Evolutionary conservation across 2,797 vertebrate species (phyloP).

Genomic region (Lycodopsis pacificus): DNA sequence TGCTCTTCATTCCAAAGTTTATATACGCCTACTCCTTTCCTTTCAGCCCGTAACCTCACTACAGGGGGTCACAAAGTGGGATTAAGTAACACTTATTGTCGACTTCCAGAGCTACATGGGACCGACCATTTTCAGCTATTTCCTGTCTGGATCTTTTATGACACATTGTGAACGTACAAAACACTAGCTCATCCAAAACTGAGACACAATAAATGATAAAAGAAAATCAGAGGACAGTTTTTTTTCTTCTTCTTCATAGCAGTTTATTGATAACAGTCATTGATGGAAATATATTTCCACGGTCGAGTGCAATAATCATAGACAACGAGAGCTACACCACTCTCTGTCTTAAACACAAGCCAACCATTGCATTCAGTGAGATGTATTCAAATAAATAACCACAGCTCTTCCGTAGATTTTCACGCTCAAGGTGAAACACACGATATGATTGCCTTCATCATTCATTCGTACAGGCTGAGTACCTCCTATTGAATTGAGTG

Average conservation of each 20-base stretch:
- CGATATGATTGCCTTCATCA: conserved; percentile 82
- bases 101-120: conserved; percentile 38
- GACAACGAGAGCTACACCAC: conserved; percentile 43
- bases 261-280: conserved; percentile 85
- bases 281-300: conserved; percentile 82
- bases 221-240: conserved; percentile 29
- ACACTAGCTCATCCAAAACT: neutral
- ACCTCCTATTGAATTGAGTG: conserved; percentile 71
- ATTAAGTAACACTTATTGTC: conserved; percentile 48
- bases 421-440: conserved; percentile 69
- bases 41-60: conserved; percentile 28
- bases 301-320: conserved; percentile 82
- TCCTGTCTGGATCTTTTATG: neutral
- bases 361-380: conserved; percentile 64
- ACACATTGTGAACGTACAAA: neutral
- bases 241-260: conserved; percentile 55
- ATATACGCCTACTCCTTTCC: conserved; percentile 50
- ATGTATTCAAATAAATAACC: conserved; percentile 85
- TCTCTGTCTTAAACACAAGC: conserved; percentile 54
- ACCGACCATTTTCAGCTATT: neutral
- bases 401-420: conserved; percentile 62
- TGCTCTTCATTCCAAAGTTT: conserved; percentile 40
- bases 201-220: neutral
- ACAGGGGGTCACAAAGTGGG: conserved; percentile 63
- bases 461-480: conserved; percentile 73